These are phyloP conservation scores for Subacronicta megacephala DNA, from an alignment of 2,888 invertebrate genomes.

Conservation along the genomic window DNA sequence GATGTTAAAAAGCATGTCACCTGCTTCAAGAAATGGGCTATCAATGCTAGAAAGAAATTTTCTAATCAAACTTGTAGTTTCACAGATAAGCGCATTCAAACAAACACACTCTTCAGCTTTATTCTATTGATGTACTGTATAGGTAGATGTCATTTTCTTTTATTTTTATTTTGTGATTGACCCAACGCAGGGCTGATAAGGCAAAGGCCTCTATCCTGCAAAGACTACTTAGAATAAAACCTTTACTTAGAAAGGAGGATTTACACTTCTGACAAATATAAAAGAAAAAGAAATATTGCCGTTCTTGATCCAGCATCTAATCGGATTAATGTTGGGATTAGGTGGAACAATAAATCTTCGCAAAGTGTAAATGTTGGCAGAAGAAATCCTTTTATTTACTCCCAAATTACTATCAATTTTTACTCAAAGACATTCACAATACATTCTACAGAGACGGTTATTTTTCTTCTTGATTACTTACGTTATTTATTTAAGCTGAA, in stretches of 20 bases:
- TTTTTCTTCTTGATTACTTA: constrained; percentile 26
- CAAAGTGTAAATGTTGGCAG: constrained; percentile 19
- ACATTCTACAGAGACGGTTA: constrained; percentile 11
- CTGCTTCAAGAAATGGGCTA: no score
- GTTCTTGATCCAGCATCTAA: constrained; percentile 32
- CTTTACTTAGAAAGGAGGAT: constrained; percentile 15
- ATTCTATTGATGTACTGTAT: no score
- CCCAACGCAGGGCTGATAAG: no score
- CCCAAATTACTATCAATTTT: constrained; percentile 18
- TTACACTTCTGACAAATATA: constrained; percentile 16
- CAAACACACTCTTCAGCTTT: no score
- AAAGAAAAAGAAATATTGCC: constrained; percentile 31
- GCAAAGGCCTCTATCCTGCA: no score
- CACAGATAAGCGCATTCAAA: no score
- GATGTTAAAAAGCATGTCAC: no score
- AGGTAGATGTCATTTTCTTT: no score
- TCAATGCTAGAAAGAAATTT: no score
- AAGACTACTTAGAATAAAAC: constrained; percentile 7
- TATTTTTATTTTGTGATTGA: no score
- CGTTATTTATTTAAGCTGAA: constrained; percentile 4
- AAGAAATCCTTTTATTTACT: constrained; percentile 30
- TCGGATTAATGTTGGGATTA: constrained; percentile 49
- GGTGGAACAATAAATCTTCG: constrained; percentile 39
- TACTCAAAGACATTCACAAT: constrained; percentile 8
- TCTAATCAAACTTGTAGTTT: no score